A percentile compares a stretch with the other conserved stretches of the same genome.
These are phyloP conservation scores for Pantherophis vulpinus DNA, from an alignment of 2,797 vertebrate species.

Conservation along the genomic window DNA sequence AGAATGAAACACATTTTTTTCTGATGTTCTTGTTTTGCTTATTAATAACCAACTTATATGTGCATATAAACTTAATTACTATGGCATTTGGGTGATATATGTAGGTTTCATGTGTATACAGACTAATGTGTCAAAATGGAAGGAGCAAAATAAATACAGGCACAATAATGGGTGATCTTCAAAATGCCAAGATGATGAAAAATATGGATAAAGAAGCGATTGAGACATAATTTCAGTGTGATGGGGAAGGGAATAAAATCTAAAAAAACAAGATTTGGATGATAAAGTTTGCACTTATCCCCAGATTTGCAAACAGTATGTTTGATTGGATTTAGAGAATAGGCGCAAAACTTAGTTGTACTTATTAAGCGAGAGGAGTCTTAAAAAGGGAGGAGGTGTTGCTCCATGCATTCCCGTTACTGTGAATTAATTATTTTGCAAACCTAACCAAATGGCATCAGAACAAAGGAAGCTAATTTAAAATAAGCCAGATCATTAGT, in stretches of 20 bases:
- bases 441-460: not conserved
- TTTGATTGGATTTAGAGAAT: not conserved
- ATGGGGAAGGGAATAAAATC: not conserved
- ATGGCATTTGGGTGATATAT: slow-evolving; percentile 5
- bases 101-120: not conserved
- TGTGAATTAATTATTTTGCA: not conserved
- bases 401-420: not conserved
- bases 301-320: not conserved
- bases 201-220: not conserved
- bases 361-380: not conserved
- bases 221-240: not conserved
- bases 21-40: not conserved
- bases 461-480: not conserved
- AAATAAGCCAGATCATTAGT: not conserved
- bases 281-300: not conserved
- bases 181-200: not conserved
- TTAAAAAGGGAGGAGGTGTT: not conserved
- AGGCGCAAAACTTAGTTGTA: not conserved
- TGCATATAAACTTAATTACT: slow-evolving; percentile 7
- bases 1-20: not conserved
- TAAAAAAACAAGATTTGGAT: not conserved
- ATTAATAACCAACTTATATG: slow-evolving; percentile 27
- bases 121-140: not conserved
- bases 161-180: not conserved
- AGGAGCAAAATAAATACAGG: not conserved